phyloP scores from a whole-genome alignment of 2,797 vertebrate genomes.

The Coreius guichenoti region DNA sequence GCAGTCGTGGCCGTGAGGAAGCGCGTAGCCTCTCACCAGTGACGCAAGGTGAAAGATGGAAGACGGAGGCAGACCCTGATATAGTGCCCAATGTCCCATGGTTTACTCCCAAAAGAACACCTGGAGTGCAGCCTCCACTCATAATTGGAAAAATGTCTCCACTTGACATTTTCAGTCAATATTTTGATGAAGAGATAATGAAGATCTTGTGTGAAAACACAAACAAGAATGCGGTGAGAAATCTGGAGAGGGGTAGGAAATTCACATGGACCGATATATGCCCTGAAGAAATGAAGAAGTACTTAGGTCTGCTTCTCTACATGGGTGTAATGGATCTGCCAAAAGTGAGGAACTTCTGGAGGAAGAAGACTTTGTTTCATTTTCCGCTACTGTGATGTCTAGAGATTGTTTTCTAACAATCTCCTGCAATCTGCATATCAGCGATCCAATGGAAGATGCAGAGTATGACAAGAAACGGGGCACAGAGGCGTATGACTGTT shows the following conservation, averaged over 20 bases:
- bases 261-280: background rate
- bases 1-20: background rate
- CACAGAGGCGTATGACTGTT: background rate
- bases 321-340: background rate
- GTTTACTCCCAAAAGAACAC: background rate
- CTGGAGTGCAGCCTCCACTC: background rate
- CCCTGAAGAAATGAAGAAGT: background rate
- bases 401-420: slow-evolving; percentile 23
- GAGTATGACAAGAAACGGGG: slow-evolving; percentile 17
- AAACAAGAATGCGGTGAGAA: too few relatives aligned
- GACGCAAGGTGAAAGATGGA: background rate
- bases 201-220: background rate
- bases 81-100: background rate
- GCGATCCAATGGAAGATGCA: slow-evolving; percentile 32
- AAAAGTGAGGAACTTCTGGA: slow-evolving; percentile 24
- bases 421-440: slow-evolving; percentile 29
- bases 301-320: background rate
- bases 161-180: background rate
- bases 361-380: background rate
- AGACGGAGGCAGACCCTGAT: background rate
- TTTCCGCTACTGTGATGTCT: slow-evolving; percentile 7
- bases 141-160: background rate
- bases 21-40: background rate
- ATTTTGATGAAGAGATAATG: background rate
- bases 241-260: background rate